phyloP scores from a whole-genome alignment of 2,888 invertebrate species.

The Theodoxus fluviatilis region DNA sequence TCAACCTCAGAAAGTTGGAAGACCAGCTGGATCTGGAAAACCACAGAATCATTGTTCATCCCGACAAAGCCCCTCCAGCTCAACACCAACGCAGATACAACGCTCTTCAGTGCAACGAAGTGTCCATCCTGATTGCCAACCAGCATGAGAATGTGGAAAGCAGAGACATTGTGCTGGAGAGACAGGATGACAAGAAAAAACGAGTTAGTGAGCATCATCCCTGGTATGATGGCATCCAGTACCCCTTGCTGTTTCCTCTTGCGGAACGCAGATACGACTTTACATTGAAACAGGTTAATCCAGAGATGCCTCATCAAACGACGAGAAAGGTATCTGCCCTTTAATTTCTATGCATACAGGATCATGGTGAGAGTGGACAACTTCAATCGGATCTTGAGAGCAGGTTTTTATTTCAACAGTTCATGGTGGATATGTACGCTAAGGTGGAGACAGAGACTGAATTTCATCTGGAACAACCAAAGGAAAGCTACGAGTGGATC shows the following conservation, averaged over 20 bases:
- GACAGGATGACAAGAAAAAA: too few species aligned
- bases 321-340: constrained; percentile 44
- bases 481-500: constrained; percentile 32
- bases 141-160: too few species aligned
- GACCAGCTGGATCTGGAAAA: too few species aligned
- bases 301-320: constrained; percentile 31
- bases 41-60: too few species aligned
- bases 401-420: background rate
- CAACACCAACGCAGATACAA: too few species aligned
- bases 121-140: too few species aligned
- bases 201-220: too few species aligned
- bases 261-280: constrained; percentile 34
- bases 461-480: constrained; percentile 26
- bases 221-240: too few species aligned
- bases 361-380: constrained; percentile 24
- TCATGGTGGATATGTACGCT: constrained; percentile 33
- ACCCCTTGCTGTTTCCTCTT: constrained; percentile 2
- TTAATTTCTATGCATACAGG: constrained; percentile 35
- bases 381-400: constrained; percentile 15
- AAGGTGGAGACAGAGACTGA: constrained; percentile 34
- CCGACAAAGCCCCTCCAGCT: too few species aligned
- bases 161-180: too few species aligned
- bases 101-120: too few species aligned
- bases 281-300: background rate
- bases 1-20: too few species aligned